These are phyloP conservation scores for Cladopsammia gracilis DNA, from an alignment of 64 coral and sea anemone species.

Conservation along the genomic window DNA sequence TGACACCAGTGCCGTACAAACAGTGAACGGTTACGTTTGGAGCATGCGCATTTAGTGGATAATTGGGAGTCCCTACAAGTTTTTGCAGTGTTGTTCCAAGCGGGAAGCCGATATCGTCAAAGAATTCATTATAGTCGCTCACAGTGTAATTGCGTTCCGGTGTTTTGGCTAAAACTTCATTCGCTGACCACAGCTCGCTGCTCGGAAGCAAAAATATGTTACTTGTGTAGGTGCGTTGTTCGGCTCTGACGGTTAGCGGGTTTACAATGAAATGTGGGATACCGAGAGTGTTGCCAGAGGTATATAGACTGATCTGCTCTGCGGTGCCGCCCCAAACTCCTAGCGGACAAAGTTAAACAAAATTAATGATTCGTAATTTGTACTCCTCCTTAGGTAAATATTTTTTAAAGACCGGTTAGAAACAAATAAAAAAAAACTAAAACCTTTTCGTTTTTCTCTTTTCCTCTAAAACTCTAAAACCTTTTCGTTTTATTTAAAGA, in stretches of 20 bases:
- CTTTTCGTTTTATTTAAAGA: too few species aligned
- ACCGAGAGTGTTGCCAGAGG: slow-evolving; percentile 77
- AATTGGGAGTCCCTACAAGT: slow-evolving; percentile 55
- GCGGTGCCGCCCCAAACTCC: slow-evolving; percentile 84
- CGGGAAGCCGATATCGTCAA: slow-evolving; percentile 78
- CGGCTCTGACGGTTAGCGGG: slow-evolving; percentile 70
- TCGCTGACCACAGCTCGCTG: slow-evolving; percentile 77
- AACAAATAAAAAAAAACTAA: too few species aligned
- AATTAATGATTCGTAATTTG: too few species aligned
- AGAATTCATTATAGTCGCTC: slow-evolving; percentile 73
- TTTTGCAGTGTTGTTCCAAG: slow-evolving; percentile 63
- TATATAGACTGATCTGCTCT: slow-evolving; percentile 66
- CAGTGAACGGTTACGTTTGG: slow-evolving; percentile 84
- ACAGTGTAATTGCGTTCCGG: slow-evolving; percentile 77
- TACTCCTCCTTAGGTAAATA: too few species aligned
- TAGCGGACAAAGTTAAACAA: neutral
- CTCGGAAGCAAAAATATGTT: slow-evolving; percentile 87
- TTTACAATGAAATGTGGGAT: slow-evolving; percentile 76
- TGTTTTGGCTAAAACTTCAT: slow-evolving; percentile 80
- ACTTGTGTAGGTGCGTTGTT: slow-evolving; percentile 79
- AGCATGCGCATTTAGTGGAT: slow-evolving; percentile 63
- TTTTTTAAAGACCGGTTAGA: too few species aligned
- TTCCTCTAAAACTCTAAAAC: too few species aligned
- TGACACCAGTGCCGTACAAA: slow-evolving; percentile 64
- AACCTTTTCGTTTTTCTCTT: too few species aligned